Evolutionary conservation across 2,113 vertebrate genomes (phyloP).

Genomic region (Callocephalon fimbriatum): DNA sequence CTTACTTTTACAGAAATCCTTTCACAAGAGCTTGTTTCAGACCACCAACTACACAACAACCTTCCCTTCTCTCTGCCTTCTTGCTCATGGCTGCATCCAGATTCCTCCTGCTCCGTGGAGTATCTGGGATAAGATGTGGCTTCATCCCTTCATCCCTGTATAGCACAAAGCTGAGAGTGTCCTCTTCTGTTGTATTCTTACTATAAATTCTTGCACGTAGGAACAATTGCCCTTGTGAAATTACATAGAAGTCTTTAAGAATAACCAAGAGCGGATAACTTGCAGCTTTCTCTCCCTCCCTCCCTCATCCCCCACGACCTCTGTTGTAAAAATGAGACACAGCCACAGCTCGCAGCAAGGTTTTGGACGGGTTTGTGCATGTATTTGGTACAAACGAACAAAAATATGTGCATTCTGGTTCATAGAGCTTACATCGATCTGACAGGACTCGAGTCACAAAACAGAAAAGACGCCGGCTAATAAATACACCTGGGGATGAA

Average conservation of each 20-base stretch:
- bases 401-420: slow-evolving; percentile 65
- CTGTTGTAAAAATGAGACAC: neutral
- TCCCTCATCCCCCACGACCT: neutral
- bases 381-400: slow-evolving; percentile 74
- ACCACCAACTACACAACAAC: neutral
- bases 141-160: neutral
- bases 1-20: neutral
- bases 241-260: neutral
- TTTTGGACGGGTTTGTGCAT: slow-evolving; percentile 55
- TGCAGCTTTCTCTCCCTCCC: neutral
- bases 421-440: slow-evolving; percentile 52
- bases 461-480: slow-evolving; percentile 55
- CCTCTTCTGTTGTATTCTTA: neutral
- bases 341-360: neutral
- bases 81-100: neutral
- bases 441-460: slow-evolving; percentile 15
- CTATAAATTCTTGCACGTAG: neutral
- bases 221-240: neutral
- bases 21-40: neutral
- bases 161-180: neutral
- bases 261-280: neutral
- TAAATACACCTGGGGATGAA: slow-evolving; percentile 74
- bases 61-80: neutral
- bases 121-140: neutral
- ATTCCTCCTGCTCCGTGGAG: neutral